A percentile compares a stretch with the other conserved stretches of the same genome.
phyloP scores from a whole-genome alignment of 2,797 vertebrate genomes.

The Anomalospiza imberbis region DNA sequence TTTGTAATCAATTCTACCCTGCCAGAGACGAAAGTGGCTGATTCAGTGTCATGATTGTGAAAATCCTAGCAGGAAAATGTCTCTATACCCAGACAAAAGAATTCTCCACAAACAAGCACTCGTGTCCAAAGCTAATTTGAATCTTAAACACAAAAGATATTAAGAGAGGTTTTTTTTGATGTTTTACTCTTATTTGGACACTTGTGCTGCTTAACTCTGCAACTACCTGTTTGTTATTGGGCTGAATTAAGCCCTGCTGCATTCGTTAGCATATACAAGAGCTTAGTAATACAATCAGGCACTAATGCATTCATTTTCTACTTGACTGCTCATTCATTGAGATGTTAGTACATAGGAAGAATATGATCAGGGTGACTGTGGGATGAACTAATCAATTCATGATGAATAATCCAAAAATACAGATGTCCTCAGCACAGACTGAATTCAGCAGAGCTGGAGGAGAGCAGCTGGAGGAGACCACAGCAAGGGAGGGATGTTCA shows the following conservation, averaged over 20 bases:
- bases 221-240: slow-evolving; percentile 55
- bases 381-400: slow-evolving; percentile 42
- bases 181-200: not conserved
- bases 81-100: slow-evolving; percentile 8
- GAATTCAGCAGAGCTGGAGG: not conserved
- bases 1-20: slow-evolving; percentile 32
- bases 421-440: not conserved
- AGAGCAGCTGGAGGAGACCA: not conserved
- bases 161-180: not conserved
- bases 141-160: not conserved
- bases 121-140: not conserved
- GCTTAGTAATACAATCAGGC: slow-evolving; percentile 76
- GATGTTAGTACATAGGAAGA: slow-evolving; percentile 73
- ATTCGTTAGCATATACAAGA: slow-evolving; percentile 33
- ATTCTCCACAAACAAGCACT: not conserved
- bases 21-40: not conserved
- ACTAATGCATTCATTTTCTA: slow-evolving; percentile 82
- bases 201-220: slow-evolving; percentile 37
- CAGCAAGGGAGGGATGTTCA: not conserved
- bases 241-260: slow-evolving; percentile 71
- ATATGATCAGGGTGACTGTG: slow-evolving; percentile 54
- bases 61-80: not conserved
- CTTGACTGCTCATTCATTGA: slow-evolving; percentile 80
- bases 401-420: slow-evolving; percentile 34
- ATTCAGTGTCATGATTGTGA: not conserved